A percentile compares a stretch with the other conserved stretches of the same genome.
phyloP scores from a whole-genome alignment of 2,113 vertebrate species.

The Thryonomys swinderianus region DNA sequence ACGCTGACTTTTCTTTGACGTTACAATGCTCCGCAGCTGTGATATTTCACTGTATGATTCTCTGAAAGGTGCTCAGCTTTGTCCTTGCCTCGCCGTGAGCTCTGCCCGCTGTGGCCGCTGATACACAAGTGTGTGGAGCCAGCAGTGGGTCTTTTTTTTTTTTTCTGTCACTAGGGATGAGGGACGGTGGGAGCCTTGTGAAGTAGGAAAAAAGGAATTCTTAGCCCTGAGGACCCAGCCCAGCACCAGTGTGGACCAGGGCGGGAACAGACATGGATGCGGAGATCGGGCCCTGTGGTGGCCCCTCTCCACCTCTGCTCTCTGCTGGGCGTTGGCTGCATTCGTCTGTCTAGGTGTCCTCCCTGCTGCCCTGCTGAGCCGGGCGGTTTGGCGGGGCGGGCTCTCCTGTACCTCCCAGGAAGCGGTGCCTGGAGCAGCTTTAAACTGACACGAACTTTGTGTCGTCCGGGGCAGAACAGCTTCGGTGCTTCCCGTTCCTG shows the following conservation, averaged over 20 bases:
- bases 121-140: neutral
- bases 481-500: fast-evolving
- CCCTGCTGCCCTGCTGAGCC: neutral
- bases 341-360: neutral
- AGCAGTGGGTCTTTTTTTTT: neutral
- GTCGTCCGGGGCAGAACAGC: too few relatives aligned
- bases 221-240: neutral
- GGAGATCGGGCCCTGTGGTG: neutral
- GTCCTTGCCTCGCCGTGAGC: neutral
- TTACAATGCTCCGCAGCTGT: neutral
- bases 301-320: too few relatives aligned
- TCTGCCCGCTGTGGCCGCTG: neutral
- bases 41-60: neutral
- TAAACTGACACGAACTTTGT: fast-evolving
- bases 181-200: neutral
- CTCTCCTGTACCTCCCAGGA: neutral
- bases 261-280: neutral
- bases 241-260: too few relatives aligned
- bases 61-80: neutral
- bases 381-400: neutral
- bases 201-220: neutral
- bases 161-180: neutral
- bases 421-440: too few relatives aligned
- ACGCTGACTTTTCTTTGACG: neutral
- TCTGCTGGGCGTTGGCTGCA: neutral